Evolutionary conservation across 2,797 vertebrate genomes (phyloP), one percentile per base, ranked within the genome.

Genomic region (Chrosomus eos): DNA sequence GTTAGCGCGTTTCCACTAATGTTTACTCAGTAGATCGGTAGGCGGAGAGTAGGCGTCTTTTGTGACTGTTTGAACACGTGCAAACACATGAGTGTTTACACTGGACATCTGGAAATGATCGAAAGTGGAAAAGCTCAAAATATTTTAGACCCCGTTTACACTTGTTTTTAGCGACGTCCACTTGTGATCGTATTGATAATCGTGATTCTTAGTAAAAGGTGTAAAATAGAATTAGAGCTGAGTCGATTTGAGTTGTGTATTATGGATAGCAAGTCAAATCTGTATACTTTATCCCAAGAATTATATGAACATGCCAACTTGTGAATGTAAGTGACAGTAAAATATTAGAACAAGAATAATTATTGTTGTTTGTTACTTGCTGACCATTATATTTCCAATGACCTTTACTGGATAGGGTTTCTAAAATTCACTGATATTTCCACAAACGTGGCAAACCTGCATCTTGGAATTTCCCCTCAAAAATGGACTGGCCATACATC

Each of bases 391-490:
- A 45, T 43, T 26, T 45, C 6, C 3, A 48, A 45, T 28, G 8
- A 5, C 16, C 18, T 73, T 73, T 21, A 51, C 4, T 9, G 1
- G 8, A 73, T 11, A 51, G 4, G 4, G n/a, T 31, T 73, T 19
- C 43, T 31, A 31, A 73, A 48, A 19, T 19, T 10, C n/a, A 4
- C 26, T 31, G 28, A 53, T 33, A 74, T 33, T 31, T 66, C 16
- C 26, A 48, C 0, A 2, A 31, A 48, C 9, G 3, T 19, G 71
- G 9, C 4, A 51, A 73, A 18, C 26, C 16, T 19, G 26, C 28
- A 48, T 48, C 28, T 31, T 3, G 3, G 1, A 11, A 51, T 73
- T 73, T 13, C 0, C 28, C 16, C 1, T 4, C 11, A 0, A 19
- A 16, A 28, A 48, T 48, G 7, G 2, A 72, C 40, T 10, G 3